Evolutionary conservation across 2,113 vertebrate genomes (phyloP), one percentile per base, ranked within the genome.

Genomic region (Xenopus borealis): DNA sequence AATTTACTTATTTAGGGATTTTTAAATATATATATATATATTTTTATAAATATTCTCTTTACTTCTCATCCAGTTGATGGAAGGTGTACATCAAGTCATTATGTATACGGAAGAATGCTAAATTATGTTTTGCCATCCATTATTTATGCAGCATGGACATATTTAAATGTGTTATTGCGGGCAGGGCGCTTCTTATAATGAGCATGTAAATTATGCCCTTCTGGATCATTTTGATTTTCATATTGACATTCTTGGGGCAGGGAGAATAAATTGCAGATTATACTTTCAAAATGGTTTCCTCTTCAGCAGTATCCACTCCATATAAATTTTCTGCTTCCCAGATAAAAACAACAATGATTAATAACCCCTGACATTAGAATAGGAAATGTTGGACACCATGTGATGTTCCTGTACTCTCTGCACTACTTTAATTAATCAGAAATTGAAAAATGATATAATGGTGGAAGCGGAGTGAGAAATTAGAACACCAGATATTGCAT

Each of bases 331-430:
- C 47, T 45, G 66, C 44, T 68, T 76, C 74, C 12, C 58, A 69
- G 74, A 76, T 69, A 69, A 76, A 69, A 59, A 69, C 74, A 64
- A 69, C 74, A 69, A 52, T 76, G 66, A 69, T 76, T 69, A 76
- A 76, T 76, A 66, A 76, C 74, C 74, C 74, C 66, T 76, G 74
- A 69, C 74, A 76, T 70, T 76, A 76, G 74, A 69, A 76, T 69
- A 59, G 62, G 63, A 76, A 76, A 76, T 69, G 74, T 17, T 59
- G 46, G 63, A 12, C 58, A 68, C 69, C 62, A 63, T 76, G 47
- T 64, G 59, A 64, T 64, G 66, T 69, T 76, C 30, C 57, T n/a
- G 30, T 53, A 16, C 16, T 63, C 74, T 63, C 57, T 10, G 66
- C 57, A 55, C 27, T 44, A 64, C 74, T 69, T 63, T 58, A 63